Base-by-base conservation (phyloP, 2,113 vertebrate species). In the Brachirus orientalis region DNA sequence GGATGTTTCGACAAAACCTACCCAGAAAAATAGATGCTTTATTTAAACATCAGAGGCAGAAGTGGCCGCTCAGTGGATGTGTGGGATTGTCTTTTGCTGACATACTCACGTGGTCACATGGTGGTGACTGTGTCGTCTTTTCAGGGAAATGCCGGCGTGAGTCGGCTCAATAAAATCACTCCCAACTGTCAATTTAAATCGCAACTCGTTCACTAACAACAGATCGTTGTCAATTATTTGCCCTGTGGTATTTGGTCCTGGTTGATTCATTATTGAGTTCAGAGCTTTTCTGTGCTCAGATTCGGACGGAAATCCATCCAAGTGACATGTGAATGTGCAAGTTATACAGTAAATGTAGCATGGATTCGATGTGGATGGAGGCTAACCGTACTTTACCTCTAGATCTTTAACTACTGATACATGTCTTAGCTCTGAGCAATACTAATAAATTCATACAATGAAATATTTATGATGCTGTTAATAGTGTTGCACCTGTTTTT, bases 121-220 rank as follows among this genome's bases (percentile, higher is more conserved):
- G 22, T 14, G 13, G 33, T 1, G 1, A 28, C 43, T 0, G 18
- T 10, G 4, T 54, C 5, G 7, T 57, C 64, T 79, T 41, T 48
- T 18, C 51, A 6, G 1, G 1, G 58, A 41, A 11, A n/a, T n/a
- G n/a, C n/a, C 28, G 6, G 28, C 28, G 17, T 40, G 12, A 19
- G 20, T 66, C 51, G 2, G 43, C 67, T 77, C 56, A 56, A 58
- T 52, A 41, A 54, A 35, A 52, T 81, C 77, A 67, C 80, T 83
- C 64, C 55, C 12, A 72, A 64, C 79, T 70, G 75, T 71, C 82
- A 67, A 35, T 72, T 83, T 61, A 79, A 85, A 72, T 65, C 67
- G 40, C 66, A n/a, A 36, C 60, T 41, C 10, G 7, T 73, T 89
- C 50, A 57, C 51, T 67, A 75, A 70, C 9, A 44, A 62, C 63